Conservation (phyloP, 1,140 invertebrate genomes). For the Atta texana region DNA sequence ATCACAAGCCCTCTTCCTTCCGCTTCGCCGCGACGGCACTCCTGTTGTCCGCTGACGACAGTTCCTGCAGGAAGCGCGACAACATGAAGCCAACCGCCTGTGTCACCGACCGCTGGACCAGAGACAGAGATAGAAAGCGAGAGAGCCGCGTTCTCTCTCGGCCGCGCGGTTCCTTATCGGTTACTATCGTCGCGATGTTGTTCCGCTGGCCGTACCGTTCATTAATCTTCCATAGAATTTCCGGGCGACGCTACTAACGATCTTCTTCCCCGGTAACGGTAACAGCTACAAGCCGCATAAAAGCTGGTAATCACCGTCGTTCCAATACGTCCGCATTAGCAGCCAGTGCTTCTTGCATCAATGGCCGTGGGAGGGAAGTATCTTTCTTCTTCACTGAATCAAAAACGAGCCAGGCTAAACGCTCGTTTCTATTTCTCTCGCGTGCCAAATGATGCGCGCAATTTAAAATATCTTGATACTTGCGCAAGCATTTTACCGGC, state of each 20-base stretch:
- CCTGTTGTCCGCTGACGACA: slow-evolving; percentile 60
- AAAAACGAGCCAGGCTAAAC: not conserved
- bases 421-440: not conserved
- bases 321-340: slow-evolving; percentile 28
- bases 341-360: not conserved
- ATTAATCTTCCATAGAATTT: slow-evolving; percentile 52
- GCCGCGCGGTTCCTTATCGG: slow-evolving; percentile 13
- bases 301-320: slow-evolving; percentile 1
- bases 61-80: slow-evolving; percentile 66
- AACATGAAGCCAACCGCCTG: slow-evolving; percentile 58
- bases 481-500: not conserved
- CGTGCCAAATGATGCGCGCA: not conserved
- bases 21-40: slow-evolving; percentile 37
- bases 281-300: slow-evolving; percentile 36
- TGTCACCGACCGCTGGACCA: not conserved
- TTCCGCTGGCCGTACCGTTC: not conserved
- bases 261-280: slow-evolving; percentile 32
- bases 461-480: slow-evolving; percentile 13
- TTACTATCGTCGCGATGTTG: not conserved
- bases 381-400: not conserved
- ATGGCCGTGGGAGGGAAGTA: not conserved
- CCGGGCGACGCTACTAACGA: slow-evolving; percentile 44
- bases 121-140: not conserved
- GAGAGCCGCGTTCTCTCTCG: not conserved
- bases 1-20: slow-evolving; percentile 60